Conservation (phyloP, 1,140 invertebrate genomes). For the Phortica variegata region DNA sequence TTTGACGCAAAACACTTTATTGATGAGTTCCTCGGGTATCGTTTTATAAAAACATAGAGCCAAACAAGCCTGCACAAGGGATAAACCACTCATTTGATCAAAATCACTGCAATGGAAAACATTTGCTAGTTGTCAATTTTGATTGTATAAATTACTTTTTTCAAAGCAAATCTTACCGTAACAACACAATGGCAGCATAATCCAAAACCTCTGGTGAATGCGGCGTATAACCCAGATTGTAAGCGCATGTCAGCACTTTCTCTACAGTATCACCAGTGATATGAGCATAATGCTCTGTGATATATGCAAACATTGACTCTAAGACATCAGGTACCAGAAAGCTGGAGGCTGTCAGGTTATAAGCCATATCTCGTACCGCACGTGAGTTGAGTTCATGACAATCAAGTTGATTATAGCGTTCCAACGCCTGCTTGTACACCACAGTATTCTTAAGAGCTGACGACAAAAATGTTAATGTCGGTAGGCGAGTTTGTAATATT, state of each 20-base stretch:
- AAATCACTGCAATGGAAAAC: constrained; percentile 56
- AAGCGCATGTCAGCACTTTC: constrained; percentile 58
- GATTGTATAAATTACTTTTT: not conserved
- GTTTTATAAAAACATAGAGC: constrained; percentile 58
- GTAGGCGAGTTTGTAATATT: not conserved
- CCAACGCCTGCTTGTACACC: constrained; percentile 32
- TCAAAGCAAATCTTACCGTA: constrained; percentile 28
- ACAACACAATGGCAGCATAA: constrained; percentile 26
- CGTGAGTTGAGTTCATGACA: constrained; percentile 52
- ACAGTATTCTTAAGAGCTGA: constrained; percentile 33
- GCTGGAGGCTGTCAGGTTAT: constrained; percentile 46
- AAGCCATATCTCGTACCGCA: constrained; percentile 52
- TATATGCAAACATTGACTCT: constrained; percentile 57
- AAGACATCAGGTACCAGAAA: constrained; percentile 56
- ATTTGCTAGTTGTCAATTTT: not conserved
- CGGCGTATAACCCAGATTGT: constrained; percentile 58
- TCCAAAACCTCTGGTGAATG: constrained; percentile 48
- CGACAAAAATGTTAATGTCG: not conserved
- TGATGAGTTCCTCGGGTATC: constrained; percentile 58
- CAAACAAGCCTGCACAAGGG: constrained; percentile 58
- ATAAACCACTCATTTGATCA: constrained; percentile 57
- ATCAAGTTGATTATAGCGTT: constrained; percentile 29
- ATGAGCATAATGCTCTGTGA: constrained; percentile 47
- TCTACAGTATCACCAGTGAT: constrained; percentile 59
- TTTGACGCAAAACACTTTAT: constrained; percentile 60